These are phyloP conservation scores for Barnardius zonarius DNA, from an alignment of 2,113 vertebrate species.

Conservation along the genomic window DNA sequence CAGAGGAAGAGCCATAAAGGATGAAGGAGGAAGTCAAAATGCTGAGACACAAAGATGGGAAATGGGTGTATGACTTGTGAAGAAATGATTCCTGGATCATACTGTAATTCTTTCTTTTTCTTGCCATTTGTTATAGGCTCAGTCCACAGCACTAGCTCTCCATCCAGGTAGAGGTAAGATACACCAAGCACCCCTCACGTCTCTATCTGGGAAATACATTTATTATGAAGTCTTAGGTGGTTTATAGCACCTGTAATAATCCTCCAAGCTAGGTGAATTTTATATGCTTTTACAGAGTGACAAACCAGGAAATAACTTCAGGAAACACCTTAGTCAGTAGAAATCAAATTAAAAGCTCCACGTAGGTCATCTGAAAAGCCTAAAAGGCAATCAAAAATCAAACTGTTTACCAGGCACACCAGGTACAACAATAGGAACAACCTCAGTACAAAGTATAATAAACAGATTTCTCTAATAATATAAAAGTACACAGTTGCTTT, in stretches of 20 bases:
- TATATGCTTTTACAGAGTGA: background rate
- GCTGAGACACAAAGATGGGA: background rate
- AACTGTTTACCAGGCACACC: conserved; percentile 5
- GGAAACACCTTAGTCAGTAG: background rate
- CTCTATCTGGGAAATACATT: background rate
- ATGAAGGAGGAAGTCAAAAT: background rate
- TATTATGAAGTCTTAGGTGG: background rate
- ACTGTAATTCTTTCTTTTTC: background rate
- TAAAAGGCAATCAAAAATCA: background rate
- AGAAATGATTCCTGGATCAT: background rate
- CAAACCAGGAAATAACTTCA: conserved; percentile 5
- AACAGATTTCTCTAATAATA: background rate
- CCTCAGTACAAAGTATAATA: background rate
- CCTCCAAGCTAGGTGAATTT: background rate
- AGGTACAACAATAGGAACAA: background rate
- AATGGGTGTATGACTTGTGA: background rate
- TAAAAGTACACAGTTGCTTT: background rate
- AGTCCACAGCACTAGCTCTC: background rate
- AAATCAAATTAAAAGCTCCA: background rate
- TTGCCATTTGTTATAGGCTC: background rate
- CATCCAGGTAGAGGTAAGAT: background rate
- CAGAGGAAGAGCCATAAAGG: background rate
- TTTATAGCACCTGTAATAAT: background rate
- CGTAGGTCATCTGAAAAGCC: background rate
- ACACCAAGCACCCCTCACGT: background rate